Evolutionary conservation across 2,888 invertebrate genomes (phyloP), one percentile per base, ranked within the genome.

Genomic region (Drosophila antonietae): DNA sequence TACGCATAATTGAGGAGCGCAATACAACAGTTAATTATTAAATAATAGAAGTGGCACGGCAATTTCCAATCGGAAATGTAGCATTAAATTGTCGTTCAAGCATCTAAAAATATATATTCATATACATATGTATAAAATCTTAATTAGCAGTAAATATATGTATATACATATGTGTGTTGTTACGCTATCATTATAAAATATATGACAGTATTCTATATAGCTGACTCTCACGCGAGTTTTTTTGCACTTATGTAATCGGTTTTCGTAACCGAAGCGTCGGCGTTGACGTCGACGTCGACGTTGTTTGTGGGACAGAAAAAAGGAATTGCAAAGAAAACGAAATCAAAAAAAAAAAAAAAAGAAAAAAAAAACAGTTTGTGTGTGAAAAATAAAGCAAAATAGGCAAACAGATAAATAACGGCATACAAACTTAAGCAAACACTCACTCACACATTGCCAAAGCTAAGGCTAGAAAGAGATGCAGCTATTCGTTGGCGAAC

Each of bases 231-330:
- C 62, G 78, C 80, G 65, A 80, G 46, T 78, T 72, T 78, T 78
- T 79, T 72, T 80, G 70, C 80, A 69, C 80, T 88, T 88, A 88
- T 88, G 90, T 88, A 88, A 88, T 88, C 69, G 62, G 83, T 90
- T 88, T 88, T 88, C 87, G 89, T 88, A 88, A 88, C 90, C 62
- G 77, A 80, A 60, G 75, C 86, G 72, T 70, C 60, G 60, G 73
- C 86, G 71, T 64, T 73, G 85, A 71, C 73, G 83, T 70, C 67
- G 69, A 78, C 74, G 80, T 62, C 64, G 69, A 61, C 65, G 72
- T 57, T 55, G 65, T 55, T 71, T 53, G 65, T 39, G 67, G 56
- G 46, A 39, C 59, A 51, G 41, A 61, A 47, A 69, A 55, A 55
- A 44, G 44, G 28, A 69, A 55, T 56, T 68, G 67, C 67, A 68